Percentiles rank a stretch among this genome's conserved stretches.
These are phyloP conservation scores for Python bivittatus DNA, from an alignment of 2,113 vertebrate genomes.

Conservation along the genomic window DNA sequence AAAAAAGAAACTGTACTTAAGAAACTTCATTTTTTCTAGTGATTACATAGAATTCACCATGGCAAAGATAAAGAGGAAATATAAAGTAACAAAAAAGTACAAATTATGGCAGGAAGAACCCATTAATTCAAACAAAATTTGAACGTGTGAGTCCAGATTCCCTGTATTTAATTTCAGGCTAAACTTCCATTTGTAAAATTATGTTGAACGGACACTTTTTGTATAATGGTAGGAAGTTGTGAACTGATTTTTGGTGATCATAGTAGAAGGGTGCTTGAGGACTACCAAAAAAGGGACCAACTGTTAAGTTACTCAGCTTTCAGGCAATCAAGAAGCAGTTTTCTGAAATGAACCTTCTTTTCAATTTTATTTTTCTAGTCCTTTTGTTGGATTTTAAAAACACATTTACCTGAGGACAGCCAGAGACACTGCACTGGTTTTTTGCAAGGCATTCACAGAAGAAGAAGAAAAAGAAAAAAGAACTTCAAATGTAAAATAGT, in stretches of 20 bases:
- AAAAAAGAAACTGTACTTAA: not conserved
- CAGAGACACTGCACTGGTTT: not conserved
- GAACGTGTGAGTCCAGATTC: not conserved
- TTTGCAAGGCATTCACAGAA: not conserved
- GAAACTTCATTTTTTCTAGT: not conserved
- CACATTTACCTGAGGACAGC: not conserved
- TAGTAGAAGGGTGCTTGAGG: not conserved
- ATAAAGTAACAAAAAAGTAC: not conserved
- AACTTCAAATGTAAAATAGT: not conserved
- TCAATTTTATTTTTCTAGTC: not conserved
- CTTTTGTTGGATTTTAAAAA: not conserved
- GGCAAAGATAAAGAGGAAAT: not conserved
- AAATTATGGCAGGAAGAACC: not conserved
- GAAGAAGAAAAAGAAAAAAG: not conserved
- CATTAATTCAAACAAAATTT: not conserved
- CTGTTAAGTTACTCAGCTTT: not conserved
- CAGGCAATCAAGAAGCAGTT: not conserved
- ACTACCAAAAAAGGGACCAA: not conserved
- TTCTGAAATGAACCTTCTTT: not conserved
- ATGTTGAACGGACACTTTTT: not conserved
- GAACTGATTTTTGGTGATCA: not conserved
- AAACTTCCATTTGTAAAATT: not conserved
- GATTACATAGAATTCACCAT: not conserved
- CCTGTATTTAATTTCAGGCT: not conserved
- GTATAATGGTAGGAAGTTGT: not conserved